phyloP scores from a whole-genome alignment of 2,888 invertebrate genomes.

The Ochlodes sylvanus region DNA sequence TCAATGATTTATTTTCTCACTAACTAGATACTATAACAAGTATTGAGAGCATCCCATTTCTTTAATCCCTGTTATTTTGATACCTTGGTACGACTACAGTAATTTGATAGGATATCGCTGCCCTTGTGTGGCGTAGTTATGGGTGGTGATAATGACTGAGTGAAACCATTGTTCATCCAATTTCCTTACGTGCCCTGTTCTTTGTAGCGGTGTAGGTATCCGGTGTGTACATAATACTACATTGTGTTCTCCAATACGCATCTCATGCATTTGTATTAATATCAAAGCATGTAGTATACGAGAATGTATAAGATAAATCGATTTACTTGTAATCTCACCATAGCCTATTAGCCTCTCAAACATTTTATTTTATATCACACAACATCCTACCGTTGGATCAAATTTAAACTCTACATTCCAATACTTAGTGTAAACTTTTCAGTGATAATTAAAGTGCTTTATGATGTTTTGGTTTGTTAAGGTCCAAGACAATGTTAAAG shows the following conservation, averaged over 20 bases:
- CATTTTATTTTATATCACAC: not conserved
- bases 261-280: constrained; percentile 11
- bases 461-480: not conserved
- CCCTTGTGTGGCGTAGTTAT: too few species aligned
- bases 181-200: too few species aligned
- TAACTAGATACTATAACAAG: too few species aligned
- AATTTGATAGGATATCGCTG: too few species aligned
- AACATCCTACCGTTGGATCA: not conserved
- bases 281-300: not conserved
- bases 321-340: constrained; percentile 12
- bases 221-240: not conserved
- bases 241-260: constrained; percentile 1
- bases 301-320: not conserved
- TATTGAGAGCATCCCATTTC: too few species aligned
- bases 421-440: not conserved
- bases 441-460: not conserved
- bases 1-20: too few species aligned
- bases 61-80: too few species aligned
- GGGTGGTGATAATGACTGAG: too few species aligned
- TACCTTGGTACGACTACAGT: too few species aligned
- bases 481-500: constrained; percentile 52
- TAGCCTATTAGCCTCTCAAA: constrained; percentile 1
- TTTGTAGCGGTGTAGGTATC: not conserved
- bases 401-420: not conserved
- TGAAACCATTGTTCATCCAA: too few species aligned